Base-by-base conservation (phyloP, 2,113 vertebrate genomes). In the Cephalophus harveyi region DNA sequence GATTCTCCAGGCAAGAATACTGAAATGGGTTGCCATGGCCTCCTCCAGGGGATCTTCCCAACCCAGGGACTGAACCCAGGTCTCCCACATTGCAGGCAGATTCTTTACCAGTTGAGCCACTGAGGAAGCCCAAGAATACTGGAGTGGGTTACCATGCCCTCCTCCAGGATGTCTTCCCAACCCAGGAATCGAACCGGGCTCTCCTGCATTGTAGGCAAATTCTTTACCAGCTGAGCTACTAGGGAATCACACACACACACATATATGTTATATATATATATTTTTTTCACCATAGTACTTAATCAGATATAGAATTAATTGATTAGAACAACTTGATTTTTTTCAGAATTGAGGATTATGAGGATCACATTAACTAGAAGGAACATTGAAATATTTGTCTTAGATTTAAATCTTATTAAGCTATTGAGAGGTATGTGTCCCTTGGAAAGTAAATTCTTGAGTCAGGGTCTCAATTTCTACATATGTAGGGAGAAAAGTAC, bases 281-380 rank as follows among this genome's bases (percentile, higher is more conserved):
- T 30, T 95, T 33, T 95, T 86, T 95, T 94, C 46, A n/a, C 81
- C 74, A 27, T 79, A 90, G n/a, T 60, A 89, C 6, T 96, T 81
- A 92, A 55, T 78, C 14, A 62, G 23, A 50, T 87, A 83, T n/a
- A 87, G 30, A 97, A 89, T 93, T 89, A 95, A 46, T 57, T 7
- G 55, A 74, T 67, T 87, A 79, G 15, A 95, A 23, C 60, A 92
- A 59, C 10, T 57, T 60, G 64, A 88, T 46, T 81, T 28, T 94
- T 85, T 87, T 33, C 36, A 94, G 54, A 93, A 96, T 89, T 50
- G 50, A 93, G 8, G 84, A 92, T 84, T 87, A 43, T 86, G 30
- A 91, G 90, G 48, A 60, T 52, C 28, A 46, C 2, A 50, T 64
- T 79, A 88, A 78, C 40, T 48, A 30, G 19, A 57, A 83, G 11